Percentiles rank a stretch among this genome's conserved stretches.
phyloP scores from a whole-genome alignment of 1,140 invertebrate genomes.

The Sipha flava region DNA sequence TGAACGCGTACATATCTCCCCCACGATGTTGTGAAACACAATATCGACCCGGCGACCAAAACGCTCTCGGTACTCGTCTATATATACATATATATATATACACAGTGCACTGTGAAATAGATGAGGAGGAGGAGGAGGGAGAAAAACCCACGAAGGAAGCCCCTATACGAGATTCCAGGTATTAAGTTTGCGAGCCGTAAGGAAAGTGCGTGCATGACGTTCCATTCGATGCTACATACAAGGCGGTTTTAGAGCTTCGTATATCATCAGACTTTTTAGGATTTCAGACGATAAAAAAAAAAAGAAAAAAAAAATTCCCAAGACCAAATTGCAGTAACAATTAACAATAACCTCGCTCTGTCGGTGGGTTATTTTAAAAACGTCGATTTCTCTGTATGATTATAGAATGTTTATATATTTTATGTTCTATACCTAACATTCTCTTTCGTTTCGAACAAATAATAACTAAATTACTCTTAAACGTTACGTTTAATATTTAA shows the following conservation, averaged over 20 bases:
- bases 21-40: slow-evolving; percentile 9
- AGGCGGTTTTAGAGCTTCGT: neutral
- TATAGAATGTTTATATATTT: too few relatives aligned
- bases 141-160: slow-evolving; percentile 9
- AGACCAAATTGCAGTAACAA: neutral
- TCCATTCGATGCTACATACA: neutral
- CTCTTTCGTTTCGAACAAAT: too few relatives aligned
- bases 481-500: too few relatives aligned
- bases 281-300: neutral
- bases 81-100: neutral
- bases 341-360: neutral
- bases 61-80: neutral
- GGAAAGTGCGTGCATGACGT: neutral
- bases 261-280: neutral
- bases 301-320: neutral
- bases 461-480: too few relatives aligned
- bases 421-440: too few relatives aligned
- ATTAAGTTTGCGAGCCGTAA: slow-evolving; percentile 2
- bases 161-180: slow-evolving; percentile 11
- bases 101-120: neutral
- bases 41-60: slow-evolving; percentile 23
- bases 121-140: neutral
- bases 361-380: too few relatives aligned
- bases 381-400: too few relatives aligned
- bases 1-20: slow-evolving; percentile 13